Percentiles rank a stretch among this genome's conserved stretches.
Evolutionary conservation across 2,888 invertebrate genomes (phyloP).

Genomic region (Cistogaster globosa): DNA sequence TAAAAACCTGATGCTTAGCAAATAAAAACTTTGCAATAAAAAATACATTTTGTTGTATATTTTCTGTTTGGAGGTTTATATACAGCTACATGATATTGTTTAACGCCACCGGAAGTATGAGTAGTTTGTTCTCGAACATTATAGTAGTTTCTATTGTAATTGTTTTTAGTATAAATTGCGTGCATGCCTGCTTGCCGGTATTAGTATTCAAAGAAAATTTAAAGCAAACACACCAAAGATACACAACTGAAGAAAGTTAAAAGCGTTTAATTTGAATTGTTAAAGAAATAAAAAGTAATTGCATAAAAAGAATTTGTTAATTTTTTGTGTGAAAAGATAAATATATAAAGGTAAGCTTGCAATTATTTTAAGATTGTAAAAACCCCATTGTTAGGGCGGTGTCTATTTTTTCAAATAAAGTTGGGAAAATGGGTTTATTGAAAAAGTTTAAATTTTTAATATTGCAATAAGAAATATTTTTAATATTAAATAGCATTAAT

Average conservation of each 20-base stretch:
- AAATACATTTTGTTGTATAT: neutral
- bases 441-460: no score
- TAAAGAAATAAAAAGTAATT: neutral
- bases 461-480: no score
- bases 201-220: slow-evolving; percentile 74
- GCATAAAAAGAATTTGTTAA: no score
- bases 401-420: no score
- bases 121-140: slow-evolving; percentile 78
- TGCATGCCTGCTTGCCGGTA: slow-evolving; percentile 70
- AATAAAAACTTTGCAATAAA: neutral
- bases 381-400: no score
- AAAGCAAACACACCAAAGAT: slow-evolving; percentile 33
- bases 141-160: slow-evolving; percentile 77
- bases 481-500: no score
- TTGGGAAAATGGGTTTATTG: no score
- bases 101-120: slow-evolving; percentile 69
- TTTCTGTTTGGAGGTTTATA: neutral
- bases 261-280: slow-evolving; percentile 23
- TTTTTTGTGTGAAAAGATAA: no score
- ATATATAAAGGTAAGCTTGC: neutral
- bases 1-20: neutral
- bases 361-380: no score
- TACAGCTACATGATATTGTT: slow-evolving; percentile 56
- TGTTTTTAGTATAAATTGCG: slow-evolving; percentile 76
- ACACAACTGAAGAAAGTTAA: slow-evolving; percentile 16